Evolutionary conservation across 2,888 invertebrate species (phyloP).

Genomic region (Podotricha telesiphe): DNA sequence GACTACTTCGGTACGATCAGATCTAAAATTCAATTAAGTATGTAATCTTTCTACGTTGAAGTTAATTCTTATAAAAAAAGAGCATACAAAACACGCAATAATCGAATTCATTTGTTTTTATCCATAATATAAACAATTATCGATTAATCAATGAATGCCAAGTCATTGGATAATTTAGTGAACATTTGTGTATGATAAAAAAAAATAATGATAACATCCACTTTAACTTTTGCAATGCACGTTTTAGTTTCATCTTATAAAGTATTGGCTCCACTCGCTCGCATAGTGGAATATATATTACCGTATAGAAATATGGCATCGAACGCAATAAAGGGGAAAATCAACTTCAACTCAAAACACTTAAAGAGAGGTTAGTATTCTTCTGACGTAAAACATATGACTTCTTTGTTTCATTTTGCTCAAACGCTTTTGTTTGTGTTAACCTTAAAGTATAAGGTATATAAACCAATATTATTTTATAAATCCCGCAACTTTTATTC

Average conservation of each 20-base stretch:
- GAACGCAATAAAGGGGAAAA: slow-evolving; percentile 55
- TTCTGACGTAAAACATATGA: neutral
- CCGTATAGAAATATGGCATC: slow-evolving; percentile 62
- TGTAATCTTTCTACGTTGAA: neutral
- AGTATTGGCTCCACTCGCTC: slow-evolving; percentile 54
- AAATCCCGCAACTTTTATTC: too few species aligned
- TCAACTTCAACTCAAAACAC: slow-evolving; percentile 70
- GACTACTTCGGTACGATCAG: too few species aligned
- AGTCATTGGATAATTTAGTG: slow-evolving; percentile 11
- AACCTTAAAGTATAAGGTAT: neutral
- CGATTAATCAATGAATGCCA: slow-evolving; percentile 1
- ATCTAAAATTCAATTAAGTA: neutral
- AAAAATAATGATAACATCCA: slow-evolving; percentile 50
- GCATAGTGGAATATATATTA: slow-evolving; percentile 58
- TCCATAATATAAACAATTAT: neutral
- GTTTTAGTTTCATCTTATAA: slow-evolving; percentile 53
- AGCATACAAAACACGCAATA: neutral
- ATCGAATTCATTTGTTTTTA: neutral
- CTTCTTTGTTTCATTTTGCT: slow-evolving; percentile 14
- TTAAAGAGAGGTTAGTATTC: slow-evolving; percentile 64
- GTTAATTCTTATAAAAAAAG: neutral
- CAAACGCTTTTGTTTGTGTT: neutral
- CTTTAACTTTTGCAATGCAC: slow-evolving; percentile 52
- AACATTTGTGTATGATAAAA: slow-evolving; percentile 24
- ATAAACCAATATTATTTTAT: neutral